phyloP scores from a whole-genome alignment of 2,888 invertebrate genomes.

The Eupithecia tripunctaria region DNA sequence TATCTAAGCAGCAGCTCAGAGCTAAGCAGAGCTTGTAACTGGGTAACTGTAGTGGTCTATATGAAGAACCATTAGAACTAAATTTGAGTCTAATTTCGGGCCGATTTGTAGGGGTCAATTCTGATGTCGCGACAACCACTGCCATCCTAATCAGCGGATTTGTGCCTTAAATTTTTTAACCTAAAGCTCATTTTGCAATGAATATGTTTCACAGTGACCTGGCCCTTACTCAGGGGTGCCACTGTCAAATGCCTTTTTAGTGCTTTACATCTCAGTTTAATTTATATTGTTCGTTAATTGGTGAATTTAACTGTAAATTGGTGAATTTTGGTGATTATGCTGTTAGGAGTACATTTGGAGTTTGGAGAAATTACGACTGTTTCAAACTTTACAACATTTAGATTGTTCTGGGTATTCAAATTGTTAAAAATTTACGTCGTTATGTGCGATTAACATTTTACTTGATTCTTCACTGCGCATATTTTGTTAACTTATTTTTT shows the following conservation, averaged over 20 bases:
- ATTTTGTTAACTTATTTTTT: too few species aligned
- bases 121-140: neutral
- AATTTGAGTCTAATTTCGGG: neutral
- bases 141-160: neutral
- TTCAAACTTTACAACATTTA: slow-evolving; percentile 8
- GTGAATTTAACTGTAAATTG: slow-evolving; percentile 38
- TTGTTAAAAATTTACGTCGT: neutral
- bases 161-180: neutral
- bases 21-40: neutral
- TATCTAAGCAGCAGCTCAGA: neutral
- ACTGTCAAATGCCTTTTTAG: slow-evolving; percentile 40
- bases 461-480: too few species aligned
- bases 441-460: too few species aligned
- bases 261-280: slow-evolving; percentile 43
- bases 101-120: neutral
- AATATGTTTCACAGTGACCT: slow-evolving; percentile 4
- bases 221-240: slow-evolving; percentile 37
- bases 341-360: slow-evolving; percentile 27
- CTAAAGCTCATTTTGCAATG: slow-evolving; percentile 14
- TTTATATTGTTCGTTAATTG: slow-evolving; percentile 46
- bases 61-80: neutral
- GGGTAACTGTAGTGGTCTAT: neutral
- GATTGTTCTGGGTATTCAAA: neutral
- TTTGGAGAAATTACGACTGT: slow-evolving; percentile 20
- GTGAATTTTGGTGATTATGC: slow-evolving; percentile 36